Base-by-base conservation (phyloP, 2,113 vertebrate genomes). In the Rhabdomys dilectus region DNA sequence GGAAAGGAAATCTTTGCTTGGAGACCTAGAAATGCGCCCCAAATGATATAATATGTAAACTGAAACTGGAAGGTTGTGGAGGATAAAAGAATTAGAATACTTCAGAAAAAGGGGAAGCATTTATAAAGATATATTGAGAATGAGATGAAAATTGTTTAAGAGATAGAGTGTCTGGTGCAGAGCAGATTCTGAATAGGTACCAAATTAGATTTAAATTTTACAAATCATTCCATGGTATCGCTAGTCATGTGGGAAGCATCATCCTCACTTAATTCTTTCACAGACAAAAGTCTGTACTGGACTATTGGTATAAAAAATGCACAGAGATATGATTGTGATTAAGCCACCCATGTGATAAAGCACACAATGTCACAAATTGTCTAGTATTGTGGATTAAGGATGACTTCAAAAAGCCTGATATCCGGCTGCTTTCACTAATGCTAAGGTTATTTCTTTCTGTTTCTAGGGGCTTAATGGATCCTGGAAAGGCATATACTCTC, bases 401-500 rank as follows among this genome's bases (percentile, higher is more conserved):
- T 19, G 87, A 42, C 26, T 19, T 68, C 60, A 68, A 39, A 94
- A 96, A 91, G 4, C 24, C 64, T 86, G 31, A 81, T 90, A 96
- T 93, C 73, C 84, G 93, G 31, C 36, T 96, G 31, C 75, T 76
- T 19, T 22, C 15, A 89, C 4, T 87, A 90, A 42, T 73, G 42
- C 66, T 89, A 77, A 96, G 7, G 66, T 82, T 92, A 82, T 92
- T 93, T 95, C 42, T 92, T 45, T 85, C 17, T 85, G 21, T 93
- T 89, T 95, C 56, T 77, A 95, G 90, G 85, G 94, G 76, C 34
- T 93, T 96, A 95, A 82, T 13, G 0, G 53, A 76, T 92, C 76
- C 80, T 89, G 31, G 64, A 88, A 97, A 96, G 66, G 88, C 66
- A 95, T 95, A 95, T 89, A 82, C 36, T 93, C 56, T 86, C 39